Percentiles rank a stretch among this genome's conserved stretches.
Conservation (phyloP, 2,113 vertebrate genomes). For the Ceuthmochares aereus region DNA sequence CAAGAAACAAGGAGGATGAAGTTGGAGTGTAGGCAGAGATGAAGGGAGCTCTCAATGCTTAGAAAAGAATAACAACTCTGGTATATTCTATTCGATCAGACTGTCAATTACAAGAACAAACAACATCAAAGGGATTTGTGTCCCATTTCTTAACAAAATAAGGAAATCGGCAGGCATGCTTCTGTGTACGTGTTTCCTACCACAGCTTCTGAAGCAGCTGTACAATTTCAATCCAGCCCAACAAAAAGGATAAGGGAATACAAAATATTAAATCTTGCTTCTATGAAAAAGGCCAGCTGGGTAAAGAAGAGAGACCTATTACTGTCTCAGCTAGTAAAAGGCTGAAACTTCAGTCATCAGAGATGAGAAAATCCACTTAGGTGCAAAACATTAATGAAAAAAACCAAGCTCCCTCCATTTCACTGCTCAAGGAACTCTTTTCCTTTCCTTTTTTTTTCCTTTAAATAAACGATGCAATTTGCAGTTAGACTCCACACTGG, state of each 20-base stretch:
- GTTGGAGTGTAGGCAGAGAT: neutral
- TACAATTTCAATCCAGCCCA: neutral
- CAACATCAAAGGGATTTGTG: neutral
- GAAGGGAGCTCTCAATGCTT: neutral
- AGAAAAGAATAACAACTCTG: neutral
- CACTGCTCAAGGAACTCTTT: neutral
- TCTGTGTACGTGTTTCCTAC: neutral
- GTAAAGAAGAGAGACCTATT: neutral
- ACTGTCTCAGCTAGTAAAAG: neutral
- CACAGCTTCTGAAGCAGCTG: neutral
- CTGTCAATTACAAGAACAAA: slow-evolving; percentile 6
- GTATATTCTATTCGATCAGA: neutral
- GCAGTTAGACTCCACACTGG: neutral
- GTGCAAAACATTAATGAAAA: neutral
- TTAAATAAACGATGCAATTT: neutral
- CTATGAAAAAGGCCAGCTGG: neutral
- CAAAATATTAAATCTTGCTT: slow-evolving; percentile 11
- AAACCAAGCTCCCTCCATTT: neutral
- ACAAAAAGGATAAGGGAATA: neutral
- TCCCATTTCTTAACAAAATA: neutral
- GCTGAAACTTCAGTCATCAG: neutral
- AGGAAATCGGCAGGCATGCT: neutral
- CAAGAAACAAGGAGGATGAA: neutral
- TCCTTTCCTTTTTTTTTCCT: neutral
- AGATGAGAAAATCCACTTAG: neutral